Evolutionary conservation across 2,113 vertebrate species (phyloP).

Genomic region (Parotia lawesii): DNA sequence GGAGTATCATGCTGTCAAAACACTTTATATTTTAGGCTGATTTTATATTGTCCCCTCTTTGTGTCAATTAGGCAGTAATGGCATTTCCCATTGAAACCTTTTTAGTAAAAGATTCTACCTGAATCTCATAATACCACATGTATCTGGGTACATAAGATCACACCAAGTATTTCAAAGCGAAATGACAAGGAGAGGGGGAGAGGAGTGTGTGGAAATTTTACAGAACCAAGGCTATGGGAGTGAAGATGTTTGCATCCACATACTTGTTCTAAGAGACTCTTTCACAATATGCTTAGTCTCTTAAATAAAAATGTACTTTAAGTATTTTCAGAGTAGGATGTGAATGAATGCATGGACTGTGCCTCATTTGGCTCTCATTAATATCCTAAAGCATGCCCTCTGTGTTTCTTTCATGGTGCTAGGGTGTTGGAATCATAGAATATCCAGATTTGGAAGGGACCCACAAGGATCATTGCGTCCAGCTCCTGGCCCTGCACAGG

Average conservation of each 20-base stretch:
- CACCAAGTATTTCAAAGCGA: background rate
- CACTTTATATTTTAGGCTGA: background rate
- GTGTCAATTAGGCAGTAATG: background rate
- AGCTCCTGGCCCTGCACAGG: background rate
- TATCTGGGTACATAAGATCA: background rate
- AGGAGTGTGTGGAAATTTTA: background rate
- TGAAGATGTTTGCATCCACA: background rate
- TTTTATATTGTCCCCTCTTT: background rate
- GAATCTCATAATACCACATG: background rate
- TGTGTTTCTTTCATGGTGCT: rapidly evolving
- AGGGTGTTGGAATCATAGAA: background rate
- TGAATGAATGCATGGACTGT: background rate
- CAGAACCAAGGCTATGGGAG: background rate
- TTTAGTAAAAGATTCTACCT: background rate
- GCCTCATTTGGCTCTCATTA: background rate
- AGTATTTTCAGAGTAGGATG: background rate
- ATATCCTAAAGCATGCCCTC: background rate
- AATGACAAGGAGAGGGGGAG: rapidly evolving
- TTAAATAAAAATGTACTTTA: background rate
- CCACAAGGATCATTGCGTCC: background rate
- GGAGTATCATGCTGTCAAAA: background rate
- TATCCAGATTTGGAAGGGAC: background rate
- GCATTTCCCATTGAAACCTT: background rate
- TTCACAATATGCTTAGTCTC: background rate
- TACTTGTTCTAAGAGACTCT: background rate